Percentiles rank a stretch among this genome's conserved stretches.
Evolutionary conservation across 2,797 vertebrate species (phyloP).

Genomic region (Myotis pilosus): DNA sequence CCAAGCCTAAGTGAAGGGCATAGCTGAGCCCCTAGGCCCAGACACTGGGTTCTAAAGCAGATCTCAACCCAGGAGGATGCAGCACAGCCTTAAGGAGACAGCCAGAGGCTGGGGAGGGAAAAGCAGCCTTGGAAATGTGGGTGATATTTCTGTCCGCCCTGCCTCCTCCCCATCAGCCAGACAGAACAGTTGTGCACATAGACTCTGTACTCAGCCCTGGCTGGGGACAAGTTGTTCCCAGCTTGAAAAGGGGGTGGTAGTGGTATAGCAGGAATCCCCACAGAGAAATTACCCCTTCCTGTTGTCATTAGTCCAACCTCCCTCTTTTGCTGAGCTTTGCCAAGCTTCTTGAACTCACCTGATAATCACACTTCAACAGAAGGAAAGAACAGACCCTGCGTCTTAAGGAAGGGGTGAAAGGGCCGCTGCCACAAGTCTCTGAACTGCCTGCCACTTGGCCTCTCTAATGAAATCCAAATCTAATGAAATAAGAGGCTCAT

Average conservation of each 20-base stretch:
- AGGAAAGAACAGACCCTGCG: constrained; percentile 11
- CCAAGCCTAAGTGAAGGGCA: constrained; percentile 8
- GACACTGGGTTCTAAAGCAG: constrained; percentile 25
- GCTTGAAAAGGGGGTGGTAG: neutral
- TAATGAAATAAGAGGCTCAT: constrained; percentile 49
- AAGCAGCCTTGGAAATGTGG: constrained; percentile 33
- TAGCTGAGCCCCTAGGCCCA: neutral
- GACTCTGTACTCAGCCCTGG: constrained; percentile 55
- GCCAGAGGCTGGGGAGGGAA: neutral
- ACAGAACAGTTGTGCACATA: constrained; percentile 79
- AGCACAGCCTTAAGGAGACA: neutral
- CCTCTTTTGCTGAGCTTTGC: constrained; percentile 2
- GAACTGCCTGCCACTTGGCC: constrained; percentile 29
- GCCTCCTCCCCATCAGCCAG: constrained; percentile 76
- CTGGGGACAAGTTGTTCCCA: constrained; percentile 64
- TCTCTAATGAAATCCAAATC: constrained; percentile 49
- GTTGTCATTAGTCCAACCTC: neutral
- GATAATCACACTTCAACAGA: neutral
- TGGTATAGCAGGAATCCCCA: constrained; percentile 42
- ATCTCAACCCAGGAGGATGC: constrained; percentile 37
- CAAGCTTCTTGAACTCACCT: constrained; percentile 29
- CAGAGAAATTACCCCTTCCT: constrained; percentile 38
- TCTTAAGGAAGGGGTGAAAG: neutral
- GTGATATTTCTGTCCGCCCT: constrained; percentile 58
- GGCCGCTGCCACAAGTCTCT: neutral